These are phyloP conservation scores for Hypselothyrea guttata DNA, from an alignment of 2,888 invertebrate genomes.

Conservation along the genomic window DNA sequence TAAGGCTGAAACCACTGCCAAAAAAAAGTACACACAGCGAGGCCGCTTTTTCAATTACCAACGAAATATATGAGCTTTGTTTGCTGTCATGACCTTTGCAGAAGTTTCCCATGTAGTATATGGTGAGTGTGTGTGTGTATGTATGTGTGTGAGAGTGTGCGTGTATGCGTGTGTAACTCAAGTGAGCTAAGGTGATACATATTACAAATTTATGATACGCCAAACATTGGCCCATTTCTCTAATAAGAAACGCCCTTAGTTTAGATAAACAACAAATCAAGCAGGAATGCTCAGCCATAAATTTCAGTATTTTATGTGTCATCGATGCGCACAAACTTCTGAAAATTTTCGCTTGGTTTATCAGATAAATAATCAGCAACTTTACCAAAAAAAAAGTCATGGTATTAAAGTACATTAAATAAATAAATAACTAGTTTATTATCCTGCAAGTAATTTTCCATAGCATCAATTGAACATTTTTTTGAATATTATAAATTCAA, in stretches of 20 bases:
- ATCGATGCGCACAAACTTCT: conserved; percentile 5
- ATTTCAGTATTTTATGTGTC: conserved; percentile 19
- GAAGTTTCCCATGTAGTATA: conserved; percentile 46
- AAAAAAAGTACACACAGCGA: conserved; percentile 39
- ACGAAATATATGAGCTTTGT: conserved; percentile 66
- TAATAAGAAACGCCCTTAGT: conserved; percentile 39
- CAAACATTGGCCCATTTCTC: conserved; percentile 29
- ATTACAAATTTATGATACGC: conserved; percentile 62
- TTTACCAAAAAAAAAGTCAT: background rate
- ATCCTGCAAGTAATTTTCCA: too few species aligned
- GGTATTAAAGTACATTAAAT: background rate
- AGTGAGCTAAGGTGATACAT: conserved; percentile 60
- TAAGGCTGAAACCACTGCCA: conserved; percentile 64
- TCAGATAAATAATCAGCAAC: background rate
- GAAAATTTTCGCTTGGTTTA: background rate
- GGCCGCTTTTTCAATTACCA: conserved; percentile 70
- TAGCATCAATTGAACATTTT: too few species aligned
- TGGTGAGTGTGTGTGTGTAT: conserved; percentile 14
- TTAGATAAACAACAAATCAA: conserved; percentile 50
- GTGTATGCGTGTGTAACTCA: conserved; percentile 10
- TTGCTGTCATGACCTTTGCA: conserved; percentile 69
- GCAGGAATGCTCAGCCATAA: conserved; percentile 28
- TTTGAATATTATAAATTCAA: too few species aligned
- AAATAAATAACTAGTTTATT: background rate
- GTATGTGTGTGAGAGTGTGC: too few species aligned